These are phyloP conservation scores for Serinus canaria DNA, from an alignment of 2,113 vertebrate genomes.

Conservation along the genomic window DNA sequence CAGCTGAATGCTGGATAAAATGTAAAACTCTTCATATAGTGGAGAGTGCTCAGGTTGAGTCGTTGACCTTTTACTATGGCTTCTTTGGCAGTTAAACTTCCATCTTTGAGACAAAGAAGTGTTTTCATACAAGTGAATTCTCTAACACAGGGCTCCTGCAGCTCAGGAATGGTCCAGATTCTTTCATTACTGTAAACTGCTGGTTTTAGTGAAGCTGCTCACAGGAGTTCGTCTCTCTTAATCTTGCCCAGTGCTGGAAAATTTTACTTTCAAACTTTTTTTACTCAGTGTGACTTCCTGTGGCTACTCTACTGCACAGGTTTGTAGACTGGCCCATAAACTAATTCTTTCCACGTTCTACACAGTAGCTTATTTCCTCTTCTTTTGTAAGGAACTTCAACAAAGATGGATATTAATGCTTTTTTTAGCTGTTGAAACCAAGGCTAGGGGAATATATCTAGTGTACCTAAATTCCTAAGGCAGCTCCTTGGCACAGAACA, in stretches of 20 bases:
- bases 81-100: not conserved
- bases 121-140: not conserved
- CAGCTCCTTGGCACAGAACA: not conserved
- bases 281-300: not conserved
- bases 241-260: not conserved
- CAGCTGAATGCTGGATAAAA: not conserved
- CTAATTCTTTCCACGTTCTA: not conserved
- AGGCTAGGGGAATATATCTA: not conserved
- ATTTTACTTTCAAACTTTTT: not conserved
- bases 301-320: not conserved
- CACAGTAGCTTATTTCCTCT: not conserved
- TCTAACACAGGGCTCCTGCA: not conserved
- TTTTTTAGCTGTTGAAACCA: not conserved
- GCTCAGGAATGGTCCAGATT: not conserved
- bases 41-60: not conserved
- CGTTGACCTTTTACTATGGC: not conserved
- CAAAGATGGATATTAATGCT: not conserved
- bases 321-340: not conserved
- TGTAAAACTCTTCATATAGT: not conserved
- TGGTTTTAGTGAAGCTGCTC: not conserved
- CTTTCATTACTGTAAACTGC: not conserved
- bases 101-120: not conserved
- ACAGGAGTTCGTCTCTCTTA: not conserved
- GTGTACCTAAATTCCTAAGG: not conserved
- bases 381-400: not conserved